Evolutionary conservation across 2,888 invertebrate species (phyloP), one percentile per base, ranked within the genome.

Genomic region (Heliconius cydno): DNA sequence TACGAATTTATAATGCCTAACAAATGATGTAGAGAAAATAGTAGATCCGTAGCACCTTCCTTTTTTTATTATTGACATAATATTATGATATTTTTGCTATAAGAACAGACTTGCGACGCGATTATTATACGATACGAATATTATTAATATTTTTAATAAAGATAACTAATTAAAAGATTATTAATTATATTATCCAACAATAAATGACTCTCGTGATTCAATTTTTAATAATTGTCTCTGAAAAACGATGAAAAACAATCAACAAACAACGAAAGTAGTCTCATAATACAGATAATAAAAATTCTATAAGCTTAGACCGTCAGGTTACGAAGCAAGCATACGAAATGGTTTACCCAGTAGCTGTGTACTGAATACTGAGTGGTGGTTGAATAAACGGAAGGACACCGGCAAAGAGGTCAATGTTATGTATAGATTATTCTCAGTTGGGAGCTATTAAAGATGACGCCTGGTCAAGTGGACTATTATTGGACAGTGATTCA

Each of bases 361-460:
- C 76, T 83, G 79, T 80, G 84, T 57, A 72, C 77, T 81, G 89
- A 86, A 87, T 87, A 83, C 73, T 82, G 86, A 85, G 83, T 79
- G 65, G 76, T 76, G 72, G 79, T 81, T 82, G 82, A 84, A 84
- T 82, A 85, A 85, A 85, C 88, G 89, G 89, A 89, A 88, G 89
- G 86, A 87, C 87, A 82, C 81, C 82, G 79, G 82, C 84, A 82
- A 79, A 79, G 83, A 81, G 87, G 87, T 88, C 87, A 87, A 85
- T 83, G 86, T 83, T 76, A 77, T 80, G 65, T 79, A 25, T 76
- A 79, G 41, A 84, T 83, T 78, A 46, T 83, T 85, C 82, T 82
- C 57, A 79, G 84, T 83, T 82, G 65, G 77, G 63, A 75, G 66
- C 66, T 57, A 68, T 72, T 70, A 75, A 74, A 73, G 38, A n/a